These are phyloP conservation scores for Drosophila maculinotata DNA, from an alignment of 2,888 invertebrate species.

Conservation along the genomic window DNA sequence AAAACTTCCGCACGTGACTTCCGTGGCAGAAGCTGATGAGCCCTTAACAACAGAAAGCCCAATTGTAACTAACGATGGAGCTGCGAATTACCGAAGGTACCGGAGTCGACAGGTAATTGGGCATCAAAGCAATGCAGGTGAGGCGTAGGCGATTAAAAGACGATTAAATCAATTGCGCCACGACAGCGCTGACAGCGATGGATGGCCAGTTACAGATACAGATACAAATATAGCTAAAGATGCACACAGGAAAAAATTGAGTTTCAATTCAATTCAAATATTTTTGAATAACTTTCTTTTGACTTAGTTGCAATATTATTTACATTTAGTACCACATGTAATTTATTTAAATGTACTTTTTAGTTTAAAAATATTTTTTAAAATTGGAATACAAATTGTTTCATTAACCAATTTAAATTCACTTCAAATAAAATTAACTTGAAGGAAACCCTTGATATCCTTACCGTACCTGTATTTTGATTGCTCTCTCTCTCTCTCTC, in stretches of 20 bases:
- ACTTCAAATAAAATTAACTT: too few species aligned
- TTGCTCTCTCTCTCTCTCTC: too few species aligned
- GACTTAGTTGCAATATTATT: too few species aligned
- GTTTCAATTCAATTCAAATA: background rate
- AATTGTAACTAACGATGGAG: constrained; percentile 44
- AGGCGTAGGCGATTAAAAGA: constrained; percentile 78
- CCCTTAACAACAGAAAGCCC: constrained; percentile 14
- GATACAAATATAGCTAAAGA: constrained; percentile 18
- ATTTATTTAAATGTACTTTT: too few species aligned
- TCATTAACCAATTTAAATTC: too few species aligned
- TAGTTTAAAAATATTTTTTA: too few species aligned
- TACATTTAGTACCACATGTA: too few species aligned
- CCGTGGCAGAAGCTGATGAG: constrained; percentile 57
- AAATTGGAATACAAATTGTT: too few species aligned
- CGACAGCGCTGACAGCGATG: constrained; percentile 54
- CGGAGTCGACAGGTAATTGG: constrained; percentile 60
- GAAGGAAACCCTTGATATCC: too few species aligned
- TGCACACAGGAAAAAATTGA: background rate
- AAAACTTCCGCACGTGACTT: constrained; percentile 79
- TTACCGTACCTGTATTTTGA: too few species aligned
- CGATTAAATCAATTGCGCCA: constrained; percentile 74
- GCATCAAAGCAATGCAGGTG: constrained; percentile 48
- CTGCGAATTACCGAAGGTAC: constrained; percentile 33
- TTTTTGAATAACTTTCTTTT: too few species aligned
- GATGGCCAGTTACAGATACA: constrained; percentile 42